phyloP scores from a whole-genome alignment of 2,888 invertebrate species.

The Metopia argyrocephala region DNA sequence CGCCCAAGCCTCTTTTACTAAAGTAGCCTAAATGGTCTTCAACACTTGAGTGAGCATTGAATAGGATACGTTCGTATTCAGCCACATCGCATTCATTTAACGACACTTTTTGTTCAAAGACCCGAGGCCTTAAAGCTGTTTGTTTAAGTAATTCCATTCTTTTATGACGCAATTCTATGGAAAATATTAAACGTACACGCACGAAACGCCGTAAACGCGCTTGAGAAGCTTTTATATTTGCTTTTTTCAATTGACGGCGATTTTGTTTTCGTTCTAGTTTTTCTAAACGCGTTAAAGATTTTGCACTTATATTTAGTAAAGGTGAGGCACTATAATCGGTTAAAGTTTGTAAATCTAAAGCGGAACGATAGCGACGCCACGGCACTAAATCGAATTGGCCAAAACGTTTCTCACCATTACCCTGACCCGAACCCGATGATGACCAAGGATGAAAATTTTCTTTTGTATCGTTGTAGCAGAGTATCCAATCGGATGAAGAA shows the following conservation, averaged over 20 bases:
- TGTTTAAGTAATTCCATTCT: constrained; percentile 76
- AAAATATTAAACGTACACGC: constrained; percentile 84
- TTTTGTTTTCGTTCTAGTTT: constrained; percentile 76
- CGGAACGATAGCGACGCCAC: constrained; percentile 74
- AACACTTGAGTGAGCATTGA: constrained; percentile 71
- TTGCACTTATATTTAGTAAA: constrained; percentile 54
- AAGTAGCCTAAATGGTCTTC: constrained; percentile 76
- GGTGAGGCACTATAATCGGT: constrained; percentile 69
- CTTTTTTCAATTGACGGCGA: constrained; percentile 76
- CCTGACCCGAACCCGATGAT: constrained; percentile 56
- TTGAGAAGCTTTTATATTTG: constrained; percentile 66
- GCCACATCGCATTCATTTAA: constrained; percentile 71
- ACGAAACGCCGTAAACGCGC: constrained; percentile 79
- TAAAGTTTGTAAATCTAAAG: constrained; percentile 70
- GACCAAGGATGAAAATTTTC: constrained; percentile 77
- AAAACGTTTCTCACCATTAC: constrained; percentile 69
- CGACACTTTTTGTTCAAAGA: constrained; percentile 72
- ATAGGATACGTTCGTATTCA: constrained; percentile 72
- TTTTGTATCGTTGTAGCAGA: constrained; percentile 71
- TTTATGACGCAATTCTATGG: constrained; percentile 81
- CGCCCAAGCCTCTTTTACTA: constrained; percentile 67
- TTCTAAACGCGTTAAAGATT: constrained; percentile 71
- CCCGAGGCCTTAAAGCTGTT: constrained; percentile 72
- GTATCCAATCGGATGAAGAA: constrained; percentile 74
- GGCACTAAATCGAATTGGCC: constrained; percentile 77